phyloP scores from a whole-genome alignment of 2,888 invertebrate species.

The Stenotaenia linearis region DNA sequence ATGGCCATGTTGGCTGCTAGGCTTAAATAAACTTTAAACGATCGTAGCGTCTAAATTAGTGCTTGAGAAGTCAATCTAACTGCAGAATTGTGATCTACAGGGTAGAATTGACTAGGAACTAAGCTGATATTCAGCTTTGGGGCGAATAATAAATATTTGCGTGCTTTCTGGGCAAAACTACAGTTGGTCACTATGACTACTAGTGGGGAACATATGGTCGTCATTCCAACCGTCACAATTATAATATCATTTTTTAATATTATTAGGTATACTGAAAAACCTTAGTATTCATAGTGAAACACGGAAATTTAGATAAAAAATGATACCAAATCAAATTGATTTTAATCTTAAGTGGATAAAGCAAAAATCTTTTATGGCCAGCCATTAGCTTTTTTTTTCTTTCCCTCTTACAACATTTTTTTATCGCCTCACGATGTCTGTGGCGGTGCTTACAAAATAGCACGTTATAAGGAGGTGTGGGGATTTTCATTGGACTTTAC shows the following conservation, averaged over 20 bases:
- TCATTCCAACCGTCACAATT: too few relatives aligned
- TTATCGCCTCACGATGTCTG: neutral
- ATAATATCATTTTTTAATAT: neutral
- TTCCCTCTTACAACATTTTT: neutral
- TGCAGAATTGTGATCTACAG: too few relatives aligned
- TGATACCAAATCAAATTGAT: neutral
- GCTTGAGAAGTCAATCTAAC: too few relatives aligned
- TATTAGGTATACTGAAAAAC: neutral
- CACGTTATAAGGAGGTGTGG: neutral
- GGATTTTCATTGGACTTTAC: slow-evolving; percentile 1
- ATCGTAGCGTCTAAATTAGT: too few relatives aligned
- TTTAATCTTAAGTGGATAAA: slow-evolving; percentile 4
- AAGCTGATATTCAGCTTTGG: too few relatives aligned
- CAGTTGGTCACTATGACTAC: too few relatives aligned
- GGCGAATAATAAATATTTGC: too few relatives aligned
- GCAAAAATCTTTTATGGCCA: slow-evolving; percentile 2
- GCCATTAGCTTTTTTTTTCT: neutral
- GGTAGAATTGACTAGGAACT: too few relatives aligned
- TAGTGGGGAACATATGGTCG: too few relatives aligned
- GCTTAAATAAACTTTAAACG: too few relatives aligned
- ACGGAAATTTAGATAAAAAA: neutral
- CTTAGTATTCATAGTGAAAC: neutral
- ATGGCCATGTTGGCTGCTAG: too few relatives aligned
- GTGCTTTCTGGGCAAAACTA: too few relatives aligned
- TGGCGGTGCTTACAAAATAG: slow-evolving; percentile 4